Evolutionary conservation across 2,797 vertebrate species (phyloP), one percentile per base, ranked within the genome.

Genomic region (Malacoctenus gilli): DNA sequence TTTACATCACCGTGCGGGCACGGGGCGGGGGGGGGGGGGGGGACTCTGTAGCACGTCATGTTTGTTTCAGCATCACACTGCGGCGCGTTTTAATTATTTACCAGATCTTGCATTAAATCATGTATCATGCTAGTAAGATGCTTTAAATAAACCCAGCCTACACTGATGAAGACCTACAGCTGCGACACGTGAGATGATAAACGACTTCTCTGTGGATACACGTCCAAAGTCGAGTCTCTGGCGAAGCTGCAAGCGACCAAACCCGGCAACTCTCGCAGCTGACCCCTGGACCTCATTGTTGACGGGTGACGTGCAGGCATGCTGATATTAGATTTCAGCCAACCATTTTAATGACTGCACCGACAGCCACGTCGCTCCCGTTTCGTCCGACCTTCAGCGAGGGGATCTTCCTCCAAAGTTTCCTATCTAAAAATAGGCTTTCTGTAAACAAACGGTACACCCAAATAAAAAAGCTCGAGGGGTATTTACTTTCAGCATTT

Each of bases 381-480:
- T 40, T 50, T 36, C 46, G 5, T 18, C 37, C n/a, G 22, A 59
- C 81, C 70, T 83, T 71, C 55, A 40, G 14, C 40, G 15, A 4
- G 0, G 22, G 28, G 62, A 65, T 64, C 39, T 23, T 67, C 42
- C 46, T 9, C 65, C 64, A 40, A 55, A 22, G 14, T 61, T 40
- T 39, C 36, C 12, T 15, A 4, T 60, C 70, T 86, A 82, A 81
- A 85, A 83, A 86, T 82, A 84, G 58, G 28, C n/a, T 10, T 23
- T 32, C 19, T 36, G 21, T 39, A 28, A 8, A 57, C 43, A 73
- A 54, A 56, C 10, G 8, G 15, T 12, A 44, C n/a, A n/a, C n/a
- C n/a, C n/a, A n/a, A n/a, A n/a, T n/a, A n/a, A n/a, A n/a, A n/a
- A n/a, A n/a, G n/a, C n/a, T n/a, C n/a, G n/a, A n/a, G n/a, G n/a